Percentiles rank a stretch among this genome's conserved stretches.
Conservation (phyloP, 2,797 vertebrate species). For the Pangasius macronema region DNA sequence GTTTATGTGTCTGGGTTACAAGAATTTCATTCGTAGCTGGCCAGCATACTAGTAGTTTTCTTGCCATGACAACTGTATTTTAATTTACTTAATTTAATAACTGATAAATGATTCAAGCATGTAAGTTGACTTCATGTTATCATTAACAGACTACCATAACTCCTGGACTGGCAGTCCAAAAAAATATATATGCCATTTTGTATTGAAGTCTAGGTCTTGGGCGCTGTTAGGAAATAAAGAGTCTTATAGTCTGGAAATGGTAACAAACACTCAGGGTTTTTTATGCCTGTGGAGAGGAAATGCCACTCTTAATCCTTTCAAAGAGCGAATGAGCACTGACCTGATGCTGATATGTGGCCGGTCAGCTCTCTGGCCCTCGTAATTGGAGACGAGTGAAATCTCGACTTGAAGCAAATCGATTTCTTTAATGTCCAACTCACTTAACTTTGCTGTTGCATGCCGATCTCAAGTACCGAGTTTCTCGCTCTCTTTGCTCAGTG, state of each 20-base stretch:
- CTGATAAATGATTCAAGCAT: background rate
- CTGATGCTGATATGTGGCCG: slow-evolving; percentile 28
- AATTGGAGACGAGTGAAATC: slow-evolving; percentile 38
- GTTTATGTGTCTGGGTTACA: background rate
- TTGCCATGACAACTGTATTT: background rate
- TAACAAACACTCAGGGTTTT: background rate
- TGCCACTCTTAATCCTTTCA: slow-evolving; percentile 13
- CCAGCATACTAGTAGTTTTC: background rate
- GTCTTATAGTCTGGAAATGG: background rate
- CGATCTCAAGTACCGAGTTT: slow-evolving; percentile 9
- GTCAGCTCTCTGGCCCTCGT: slow-evolving; percentile 31
- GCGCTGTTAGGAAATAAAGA: background rate
- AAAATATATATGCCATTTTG: background rate
- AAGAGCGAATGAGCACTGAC: background rate
- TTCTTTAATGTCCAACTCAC: slow-evolving; percentile 36
- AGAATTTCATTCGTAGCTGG: background rate
- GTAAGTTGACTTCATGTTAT: background rate
- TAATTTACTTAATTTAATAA: background rate
- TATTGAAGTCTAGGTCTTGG: background rate
- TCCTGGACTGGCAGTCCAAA: background rate
- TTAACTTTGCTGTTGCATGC: slow-evolving; percentile 34
- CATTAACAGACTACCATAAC: background rate
- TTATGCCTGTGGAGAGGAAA: background rate
- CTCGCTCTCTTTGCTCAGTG: background rate
- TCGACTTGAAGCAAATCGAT: slow-evolving; percentile 36